phyloP scores from a whole-genome alignment of 2,888 invertebrate species.

The Cataglyphis rosenhaueri region DNA sequence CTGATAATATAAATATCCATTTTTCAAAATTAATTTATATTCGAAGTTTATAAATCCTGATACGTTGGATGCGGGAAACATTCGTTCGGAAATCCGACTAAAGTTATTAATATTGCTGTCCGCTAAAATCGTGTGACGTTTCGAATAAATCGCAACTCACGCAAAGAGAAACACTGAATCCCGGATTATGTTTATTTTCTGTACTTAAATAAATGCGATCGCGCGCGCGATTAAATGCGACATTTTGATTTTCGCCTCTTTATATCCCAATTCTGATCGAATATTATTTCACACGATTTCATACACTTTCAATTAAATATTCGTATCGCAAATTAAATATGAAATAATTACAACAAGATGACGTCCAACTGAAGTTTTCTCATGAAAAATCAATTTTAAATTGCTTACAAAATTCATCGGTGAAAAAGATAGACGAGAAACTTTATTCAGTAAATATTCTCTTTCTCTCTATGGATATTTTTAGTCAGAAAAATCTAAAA shows the following conservation, averaged over 20 bases:
- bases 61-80: background rate
- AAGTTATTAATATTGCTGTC: constrained; percentile 18
- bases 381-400: background rate
- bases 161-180: constrained; percentile 31
- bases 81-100: constrained; percentile 26
- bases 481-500: constrained; percentile 29
- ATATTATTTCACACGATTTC: background rate
- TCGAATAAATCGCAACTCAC: constrained; percentile 18
- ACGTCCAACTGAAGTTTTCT: background rate
- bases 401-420: background rate
- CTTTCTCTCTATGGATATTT: background rate
- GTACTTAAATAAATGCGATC: constrained; percentile 40
- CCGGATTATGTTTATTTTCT: constrained; percentile 33
- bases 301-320: background rate
- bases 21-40: constrained; percentile 13
- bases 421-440: background rate
- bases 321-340: background rate
- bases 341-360: constrained; percentile 6
- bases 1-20: background rate
- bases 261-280: background rate
- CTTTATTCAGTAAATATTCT: background rate
- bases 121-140: constrained; percentile 18
- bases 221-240: constrained; percentile 9
- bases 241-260: background rate
- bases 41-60: constrained; percentile 24